phyloP scores from a whole-genome alignment of 2,113 vertebrate species.

The Heterocephalus glaber region DNA sequence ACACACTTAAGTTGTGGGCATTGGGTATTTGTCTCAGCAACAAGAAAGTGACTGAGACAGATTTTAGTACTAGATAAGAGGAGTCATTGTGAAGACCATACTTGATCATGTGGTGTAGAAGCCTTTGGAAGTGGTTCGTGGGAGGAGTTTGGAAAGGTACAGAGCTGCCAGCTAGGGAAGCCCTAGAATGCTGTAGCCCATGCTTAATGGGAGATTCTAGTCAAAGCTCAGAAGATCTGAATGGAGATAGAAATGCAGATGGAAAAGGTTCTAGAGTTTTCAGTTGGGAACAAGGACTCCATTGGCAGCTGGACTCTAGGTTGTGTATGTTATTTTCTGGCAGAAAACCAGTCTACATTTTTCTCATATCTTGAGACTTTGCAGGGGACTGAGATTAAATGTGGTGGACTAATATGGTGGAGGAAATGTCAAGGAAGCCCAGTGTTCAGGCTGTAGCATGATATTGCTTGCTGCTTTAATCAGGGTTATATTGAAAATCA shows the following conservation, averaged over 20 bases:
- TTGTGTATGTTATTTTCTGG: not conserved
- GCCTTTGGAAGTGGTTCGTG: not conserved
- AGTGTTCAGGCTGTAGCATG: too few species aligned
- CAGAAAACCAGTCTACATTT: not conserved
- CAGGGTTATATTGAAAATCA: not conserved
- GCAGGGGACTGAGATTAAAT: not conserved
- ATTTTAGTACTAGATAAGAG: not conserved
- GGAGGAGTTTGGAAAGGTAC: not conserved
- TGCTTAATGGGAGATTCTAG: not conserved
- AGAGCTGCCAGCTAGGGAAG: not conserved
- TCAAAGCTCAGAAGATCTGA: not conserved
- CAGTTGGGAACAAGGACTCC: not conserved
- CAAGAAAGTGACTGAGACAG: not conserved
- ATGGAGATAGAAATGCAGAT: not conserved
- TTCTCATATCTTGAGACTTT: not conserved
- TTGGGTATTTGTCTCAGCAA: not conserved
- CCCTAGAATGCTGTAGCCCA: not conserved
- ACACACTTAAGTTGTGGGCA: not conserved
- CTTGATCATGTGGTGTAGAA: not conserved
- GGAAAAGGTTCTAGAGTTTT: not conserved
- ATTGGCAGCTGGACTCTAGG: not conserved
- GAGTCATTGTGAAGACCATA: not conserved
- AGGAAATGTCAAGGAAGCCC: not conserved
- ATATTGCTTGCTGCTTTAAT: not conserved
- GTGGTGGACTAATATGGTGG: not conserved